A percentile compares a stretch with the other conserved stretches of the same genome.
phyloP scores from a whole-genome alignment of 2,113 vertebrate genomes.

The Erythrocercus mccallii region DNA sequence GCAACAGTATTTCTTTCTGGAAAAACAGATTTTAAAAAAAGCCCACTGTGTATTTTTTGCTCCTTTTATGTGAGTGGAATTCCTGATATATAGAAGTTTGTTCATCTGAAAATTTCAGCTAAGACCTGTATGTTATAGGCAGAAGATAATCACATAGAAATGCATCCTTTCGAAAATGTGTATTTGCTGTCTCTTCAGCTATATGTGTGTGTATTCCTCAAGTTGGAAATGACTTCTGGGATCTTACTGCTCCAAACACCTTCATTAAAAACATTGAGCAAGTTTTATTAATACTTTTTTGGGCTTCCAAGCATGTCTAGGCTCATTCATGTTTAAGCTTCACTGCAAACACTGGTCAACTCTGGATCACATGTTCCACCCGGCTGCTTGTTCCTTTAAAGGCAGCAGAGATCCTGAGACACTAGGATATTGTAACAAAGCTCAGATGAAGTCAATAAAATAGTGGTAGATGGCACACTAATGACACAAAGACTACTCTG shows the following conservation, averaged over 20 bases:
- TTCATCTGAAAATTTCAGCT: neutral
- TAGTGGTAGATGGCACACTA: neutral
- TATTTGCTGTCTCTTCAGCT: neutral
- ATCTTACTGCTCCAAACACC: neutral
- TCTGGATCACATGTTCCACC: neutral
- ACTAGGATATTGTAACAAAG: neutral
- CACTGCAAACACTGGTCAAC: neutral
- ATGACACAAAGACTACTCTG: neutral
- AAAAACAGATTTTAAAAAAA: neutral
- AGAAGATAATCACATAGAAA: neutral
- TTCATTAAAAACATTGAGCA: neutral
- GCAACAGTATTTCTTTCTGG: constrained; percentile 12
- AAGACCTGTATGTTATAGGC: neutral
- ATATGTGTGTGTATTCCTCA: neutral
- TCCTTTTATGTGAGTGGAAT: neutral
- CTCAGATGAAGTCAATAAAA: neutral
- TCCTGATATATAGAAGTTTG: neutral
- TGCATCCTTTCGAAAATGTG: neutral
- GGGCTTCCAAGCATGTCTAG: constrained; percentile 1
- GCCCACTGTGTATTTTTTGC: neutral
- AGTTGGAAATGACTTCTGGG: neutral
- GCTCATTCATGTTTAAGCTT: constrained; percentile 31
- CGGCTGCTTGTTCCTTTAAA: neutral
- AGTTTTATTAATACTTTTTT: neutral
- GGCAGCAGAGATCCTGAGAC: neutral